phyloP scores from a whole-genome alignment of 1,140 invertebrate genomes.

The Medauroidea extradentata region DNA sequence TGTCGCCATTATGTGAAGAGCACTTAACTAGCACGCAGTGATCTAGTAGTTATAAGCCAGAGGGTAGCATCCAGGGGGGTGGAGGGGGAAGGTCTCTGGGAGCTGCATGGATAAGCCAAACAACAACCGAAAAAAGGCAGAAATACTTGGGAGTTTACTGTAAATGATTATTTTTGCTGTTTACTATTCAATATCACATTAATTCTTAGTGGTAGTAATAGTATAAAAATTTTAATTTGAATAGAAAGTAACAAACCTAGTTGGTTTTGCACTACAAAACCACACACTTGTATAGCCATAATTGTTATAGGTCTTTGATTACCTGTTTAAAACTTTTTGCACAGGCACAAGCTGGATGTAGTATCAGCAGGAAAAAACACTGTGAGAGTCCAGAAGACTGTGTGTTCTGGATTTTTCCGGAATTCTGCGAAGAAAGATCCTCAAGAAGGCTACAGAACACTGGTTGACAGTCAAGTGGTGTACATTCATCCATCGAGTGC shows the following conservation, averaged over 20 bases:
- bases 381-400: constrained; percentile 93
- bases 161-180: too few species aligned
- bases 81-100: too few species aligned
- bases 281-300: background rate
- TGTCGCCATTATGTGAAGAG: too few species aligned
- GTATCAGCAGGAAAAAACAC: constrained; percentile 95
- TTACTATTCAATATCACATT: too few species aligned
- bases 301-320: background rate
- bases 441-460: constrained; percentile 95
- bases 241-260: background rate
- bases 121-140: too few species aligned
- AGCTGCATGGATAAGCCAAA: too few species aligned
- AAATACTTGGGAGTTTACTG: too few species aligned
- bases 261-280: background rate
- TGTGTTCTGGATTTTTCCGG: constrained; percentile 98
- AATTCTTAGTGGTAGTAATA: too few species aligned
- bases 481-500: constrained; percentile 99
- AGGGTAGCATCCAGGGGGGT: too few species aligned
- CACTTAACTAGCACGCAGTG: too few species aligned
- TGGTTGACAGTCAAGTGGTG: constrained; percentile 97
- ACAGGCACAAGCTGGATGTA: constrained; percentile 93
- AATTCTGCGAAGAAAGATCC: constrained; percentile 99
- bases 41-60: too few species aligned
- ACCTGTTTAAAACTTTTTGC: constrained; percentile 26
- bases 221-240: background rate